Evolutionary conservation across 2,888 invertebrate species (phyloP).

Genomic region (Cantharis flavilabris): DNA sequence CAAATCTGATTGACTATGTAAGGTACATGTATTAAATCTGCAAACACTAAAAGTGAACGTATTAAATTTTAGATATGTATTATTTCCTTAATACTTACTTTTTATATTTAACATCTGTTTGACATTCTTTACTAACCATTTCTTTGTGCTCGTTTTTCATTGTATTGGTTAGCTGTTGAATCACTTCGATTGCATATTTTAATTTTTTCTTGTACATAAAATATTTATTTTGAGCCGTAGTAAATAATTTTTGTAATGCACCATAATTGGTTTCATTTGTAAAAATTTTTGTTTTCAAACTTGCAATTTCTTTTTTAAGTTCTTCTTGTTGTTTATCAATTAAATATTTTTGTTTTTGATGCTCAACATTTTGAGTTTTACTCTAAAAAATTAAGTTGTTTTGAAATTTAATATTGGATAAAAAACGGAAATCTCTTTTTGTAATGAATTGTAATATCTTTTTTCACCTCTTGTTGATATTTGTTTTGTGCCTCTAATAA

Average conservation of each 20-base stretch:
- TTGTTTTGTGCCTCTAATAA: constrained; percentile 21
- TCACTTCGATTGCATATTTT: constrained; percentile 19
- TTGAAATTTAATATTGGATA: not conserved
- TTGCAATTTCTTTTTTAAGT: constrained; percentile 7
- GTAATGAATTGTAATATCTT: not conserved
- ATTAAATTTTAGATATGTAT: not conserved
- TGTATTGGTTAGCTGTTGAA: constrained; percentile 12
- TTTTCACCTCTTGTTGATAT: constrained; percentile 15
- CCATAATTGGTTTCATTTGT: not conserved
- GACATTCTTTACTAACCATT: constrained; percentile 8
- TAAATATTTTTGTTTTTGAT: constrained; percentile 6
- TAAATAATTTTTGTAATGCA: not conserved
- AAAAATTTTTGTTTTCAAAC: not conserved
- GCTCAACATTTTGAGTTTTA: not conserved
- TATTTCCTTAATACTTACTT: not conserved
- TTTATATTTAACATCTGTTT: constrained; percentile 7
- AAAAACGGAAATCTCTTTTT: too few species aligned
- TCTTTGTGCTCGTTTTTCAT: not conserved
- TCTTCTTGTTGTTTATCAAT: constrained; percentile 7
- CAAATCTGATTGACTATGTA: not conserved
- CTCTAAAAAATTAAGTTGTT: not conserved
- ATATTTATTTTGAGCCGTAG: constrained; percentile 20
- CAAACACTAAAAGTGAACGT: not conserved
- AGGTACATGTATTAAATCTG: not conserved
- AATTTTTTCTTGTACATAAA: constrained; percentile 27